Percentiles rank a stretch among this genome's conserved stretches.
These are phyloP conservation scores for Nycteola revayana DNA, from an alignment of 2,888 invertebrate species.

Conservation along the genomic window DNA sequence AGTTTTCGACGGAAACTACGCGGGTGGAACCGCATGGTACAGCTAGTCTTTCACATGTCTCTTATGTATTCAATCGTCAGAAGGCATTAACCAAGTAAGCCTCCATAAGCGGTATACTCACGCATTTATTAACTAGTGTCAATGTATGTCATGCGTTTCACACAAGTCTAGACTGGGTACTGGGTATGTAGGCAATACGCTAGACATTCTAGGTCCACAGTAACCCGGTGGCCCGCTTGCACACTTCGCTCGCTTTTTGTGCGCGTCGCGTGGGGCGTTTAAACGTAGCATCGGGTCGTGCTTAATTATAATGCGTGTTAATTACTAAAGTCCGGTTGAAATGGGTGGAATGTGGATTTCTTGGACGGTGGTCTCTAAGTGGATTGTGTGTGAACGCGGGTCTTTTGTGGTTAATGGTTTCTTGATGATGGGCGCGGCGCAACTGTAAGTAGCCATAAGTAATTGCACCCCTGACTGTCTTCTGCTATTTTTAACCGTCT, in stretches of 20 bases:
- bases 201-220: slow-evolving; percentile 57
- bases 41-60: too few species aligned
- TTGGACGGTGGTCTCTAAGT: slow-evolving; percentile 15
- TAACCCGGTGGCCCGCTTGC: slow-evolving; percentile 72
- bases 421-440: slow-evolving; percentile 14
- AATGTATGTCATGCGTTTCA: slow-evolving; percentile 53
- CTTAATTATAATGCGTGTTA: slow-evolving; percentile 41
- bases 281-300: slow-evolving; percentile 25
- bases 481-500: too few species aligned
- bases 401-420: too few species aligned
- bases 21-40: too few species aligned
- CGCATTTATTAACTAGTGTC: slow-evolving; percentile 23
- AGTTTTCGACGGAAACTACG: too few species aligned
- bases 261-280: slow-evolving; percentile 10
- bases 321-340: slow-evolving; percentile 26
- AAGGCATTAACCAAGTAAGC: slow-evolving; percentile 5
- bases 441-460: too few species aligned
- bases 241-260: slow-evolving; percentile 51
- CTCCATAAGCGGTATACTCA: slow-evolving; percentile 15
- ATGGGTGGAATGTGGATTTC: slow-evolving; percentile 21
- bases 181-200: slow-evolving; percentile 35
- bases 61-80: not conserved
- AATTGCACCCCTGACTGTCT: too few species aligned
- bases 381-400: slow-evolving; percentile 11
- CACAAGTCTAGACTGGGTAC: slow-evolving; percentile 41